Evolutionary conservation across 2,888 invertebrate genomes (phyloP).

Genomic region (Drosophila ezoana): DNA sequence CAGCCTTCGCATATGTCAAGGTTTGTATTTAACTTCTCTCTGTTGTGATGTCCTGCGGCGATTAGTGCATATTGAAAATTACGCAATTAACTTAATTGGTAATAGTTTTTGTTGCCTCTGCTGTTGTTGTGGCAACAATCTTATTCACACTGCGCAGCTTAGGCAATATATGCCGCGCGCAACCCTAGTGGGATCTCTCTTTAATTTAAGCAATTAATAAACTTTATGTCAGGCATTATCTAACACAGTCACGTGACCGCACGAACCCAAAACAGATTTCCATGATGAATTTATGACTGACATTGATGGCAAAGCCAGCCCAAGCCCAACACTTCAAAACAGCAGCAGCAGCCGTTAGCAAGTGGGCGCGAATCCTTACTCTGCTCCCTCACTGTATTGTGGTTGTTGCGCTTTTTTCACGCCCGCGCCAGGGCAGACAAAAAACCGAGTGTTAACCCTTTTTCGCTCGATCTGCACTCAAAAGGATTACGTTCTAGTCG

Average conservation of each 20-base stretch:
- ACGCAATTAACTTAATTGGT: conserved; percentile 77
- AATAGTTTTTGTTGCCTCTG: conserved; percentile 60
- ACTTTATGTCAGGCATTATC: conserved; percentile 72
- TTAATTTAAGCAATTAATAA: conserved; percentile 79
- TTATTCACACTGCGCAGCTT: conserved; percentile 30
- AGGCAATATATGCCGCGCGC: conserved; percentile 9
- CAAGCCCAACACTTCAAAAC: conserved; percentile 55
- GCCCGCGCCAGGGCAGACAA: conserved; percentile 57
- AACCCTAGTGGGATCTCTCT: conserved; percentile 48
- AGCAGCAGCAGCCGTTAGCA: conserved; percentile 46
- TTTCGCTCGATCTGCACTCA: conserved; percentile 58
- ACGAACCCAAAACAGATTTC: conserved; percentile 77
- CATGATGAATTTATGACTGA: conserved; percentile 81
- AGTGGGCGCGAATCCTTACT: conserved; percentile 40
- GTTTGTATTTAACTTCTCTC: conserved; percentile 1
- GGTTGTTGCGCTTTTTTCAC: conserved; percentile 75
- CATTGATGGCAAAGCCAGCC: conserved; percentile 65
- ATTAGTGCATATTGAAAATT: conserved; percentile 61
- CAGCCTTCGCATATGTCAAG: conserved; percentile 27
- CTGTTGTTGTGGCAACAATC: conserved; percentile 54
- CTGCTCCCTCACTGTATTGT: conserved; percentile 24
- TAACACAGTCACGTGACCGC: conserved; percentile 77
- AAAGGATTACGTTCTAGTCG: conserved; percentile 68
- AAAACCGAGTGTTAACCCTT: conserved; percentile 63
- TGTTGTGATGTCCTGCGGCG: conserved; percentile 61